Evolutionary conservation across 2,888 invertebrate species (phyloP).

Genomic region (Campoletis raptor): DNA sequence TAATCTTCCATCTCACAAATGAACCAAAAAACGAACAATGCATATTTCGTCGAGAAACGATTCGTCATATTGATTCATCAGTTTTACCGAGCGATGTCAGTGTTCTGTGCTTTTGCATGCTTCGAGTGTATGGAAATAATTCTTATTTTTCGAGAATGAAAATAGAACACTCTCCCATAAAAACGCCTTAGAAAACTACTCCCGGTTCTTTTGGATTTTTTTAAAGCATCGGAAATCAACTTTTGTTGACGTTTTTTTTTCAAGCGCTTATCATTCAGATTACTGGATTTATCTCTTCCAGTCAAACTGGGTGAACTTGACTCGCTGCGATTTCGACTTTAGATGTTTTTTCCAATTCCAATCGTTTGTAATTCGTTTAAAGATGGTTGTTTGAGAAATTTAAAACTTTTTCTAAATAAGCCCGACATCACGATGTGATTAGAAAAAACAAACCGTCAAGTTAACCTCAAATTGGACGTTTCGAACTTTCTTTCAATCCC

Average conservation of each 20-base stretch:
- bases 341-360: background rate
- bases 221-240: background rate
- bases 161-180: background rate
- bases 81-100: background rate
- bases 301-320: too few relatives aligned
- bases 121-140: background rate
- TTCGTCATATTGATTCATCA: background rate
- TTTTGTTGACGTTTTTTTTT: background rate
- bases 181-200: background rate
- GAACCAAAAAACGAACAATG: background rate
- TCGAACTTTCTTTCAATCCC: background rate
- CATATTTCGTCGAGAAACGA: background rate
- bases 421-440: background rate
- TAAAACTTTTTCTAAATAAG: background rate
- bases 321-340: too few relatives aligned
- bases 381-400: background rate
- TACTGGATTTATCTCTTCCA: too few relatives aligned
- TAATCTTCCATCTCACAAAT: background rate
- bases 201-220: background rate
- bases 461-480: background rate
- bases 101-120: background rate
- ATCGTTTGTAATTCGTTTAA: background rate
- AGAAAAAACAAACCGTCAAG: background rate
- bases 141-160: background rate
- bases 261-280: background rate